phyloP scores from a whole-genome alignment of 53 echinoderm and acorn worm genomes.

The Temnopleurus reevesii region DNA sequence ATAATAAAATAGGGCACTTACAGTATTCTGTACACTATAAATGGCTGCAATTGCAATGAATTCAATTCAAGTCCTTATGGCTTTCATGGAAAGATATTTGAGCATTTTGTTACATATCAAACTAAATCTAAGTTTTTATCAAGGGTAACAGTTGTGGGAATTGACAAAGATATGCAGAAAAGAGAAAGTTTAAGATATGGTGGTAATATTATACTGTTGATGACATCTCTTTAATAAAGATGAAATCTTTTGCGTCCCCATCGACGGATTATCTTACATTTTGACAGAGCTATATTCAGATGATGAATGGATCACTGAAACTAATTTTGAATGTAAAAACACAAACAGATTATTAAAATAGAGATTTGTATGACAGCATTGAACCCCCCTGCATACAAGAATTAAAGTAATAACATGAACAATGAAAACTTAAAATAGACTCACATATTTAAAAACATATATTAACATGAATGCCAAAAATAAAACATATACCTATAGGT shows the following conservation, averaged over 20 bases:
- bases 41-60: background rate
- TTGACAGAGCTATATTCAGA: background rate
- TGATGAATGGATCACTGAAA: background rate
- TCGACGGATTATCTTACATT: background rate
- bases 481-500: too few relatives aligned
- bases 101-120: background rate
- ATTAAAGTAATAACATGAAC: too few relatives aligned
- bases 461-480: too few relatives aligned
- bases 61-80: background rate
- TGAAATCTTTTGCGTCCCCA: background rate
- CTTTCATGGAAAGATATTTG: background rate
- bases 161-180: too few relatives aligned
- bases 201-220: background rate
- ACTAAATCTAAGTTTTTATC: background rate
- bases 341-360: constrained; percentile 14
- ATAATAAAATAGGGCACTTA: too few relatives aligned
- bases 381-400: too few relatives aligned
- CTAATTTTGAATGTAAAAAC: background rate
- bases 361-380: too few relatives aligned
- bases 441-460: too few relatives aligned
- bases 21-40: too few relatives aligned
- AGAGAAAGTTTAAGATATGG: background rate
- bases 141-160: constrained; percentile 4
- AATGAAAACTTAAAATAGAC: too few relatives aligned
- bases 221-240: background rate